Percentiles rank a stretch among this genome's conserved stretches.
Conservation (phyloP, 1,140 invertebrate genomes). For the Akabosia matsudoensis region DNA sequence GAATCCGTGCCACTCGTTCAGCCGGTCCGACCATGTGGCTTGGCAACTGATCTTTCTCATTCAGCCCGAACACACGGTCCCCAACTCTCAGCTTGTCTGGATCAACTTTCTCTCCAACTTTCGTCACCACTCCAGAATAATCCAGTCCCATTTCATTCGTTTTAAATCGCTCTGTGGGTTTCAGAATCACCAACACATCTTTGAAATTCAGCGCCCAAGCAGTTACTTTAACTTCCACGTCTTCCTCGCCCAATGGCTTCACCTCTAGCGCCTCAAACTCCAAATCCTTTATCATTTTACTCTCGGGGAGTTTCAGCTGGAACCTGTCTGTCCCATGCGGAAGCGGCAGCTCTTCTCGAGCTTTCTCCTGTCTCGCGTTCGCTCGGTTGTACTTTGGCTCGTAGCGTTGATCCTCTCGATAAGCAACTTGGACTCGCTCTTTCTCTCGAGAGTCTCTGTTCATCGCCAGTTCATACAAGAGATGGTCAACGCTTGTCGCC, state of each 20-base stretch:
- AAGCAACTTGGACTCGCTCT: not conserved
- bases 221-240: conserved; percentile 13
- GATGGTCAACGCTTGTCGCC: not conserved
- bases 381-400: not conserved
- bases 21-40: not conserved
- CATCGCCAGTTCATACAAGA: not conserved
- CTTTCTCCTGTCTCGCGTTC: not conserved
- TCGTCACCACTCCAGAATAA: conserved; percentile 10
- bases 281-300: not conserved
- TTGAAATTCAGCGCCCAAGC: conserved; percentile 20
- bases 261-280: not conserved
- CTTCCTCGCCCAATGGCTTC: not conserved
- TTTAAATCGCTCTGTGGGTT: not conserved
- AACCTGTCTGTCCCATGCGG: not conserved
- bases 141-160: conserved; percentile 6
- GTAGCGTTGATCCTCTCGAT: not conserved
- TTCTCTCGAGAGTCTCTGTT: not conserved
- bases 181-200: conserved; percentile 1
- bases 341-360: not conserved
- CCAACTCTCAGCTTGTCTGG: not conserved
- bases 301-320: not conserved
- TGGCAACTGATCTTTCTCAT: not conserved
- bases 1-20: not conserved
- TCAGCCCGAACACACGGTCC: not conserved
- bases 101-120: not conserved